Base-by-base conservation (phyloP, 1,140 invertebrate genomes). In the Zaprionus davidi region DNA sequence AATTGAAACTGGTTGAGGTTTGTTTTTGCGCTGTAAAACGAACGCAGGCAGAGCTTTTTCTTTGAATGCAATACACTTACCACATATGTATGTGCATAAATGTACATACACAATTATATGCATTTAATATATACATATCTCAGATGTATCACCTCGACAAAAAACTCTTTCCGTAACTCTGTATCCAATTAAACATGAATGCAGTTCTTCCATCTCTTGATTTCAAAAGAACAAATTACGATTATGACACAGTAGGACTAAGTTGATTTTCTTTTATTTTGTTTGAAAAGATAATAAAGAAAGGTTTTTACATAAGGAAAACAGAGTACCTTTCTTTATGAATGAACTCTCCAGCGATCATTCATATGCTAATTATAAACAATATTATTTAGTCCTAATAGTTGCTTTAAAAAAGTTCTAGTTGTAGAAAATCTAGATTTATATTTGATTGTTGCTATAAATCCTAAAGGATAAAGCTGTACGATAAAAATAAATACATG, bases 1-100 rank as follows among this genome's bases (percentile, higher is more conserved):
- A 88, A 88, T 83, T 82, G 77, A 87, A 87, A 87, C 84, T 88
- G 84, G 84, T 88, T 88, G 81, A 84, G 81, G 51, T 85, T 72
- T 72, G 62, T 71, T 65, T 71, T 49, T 62, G 60, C 74, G 71
- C 26, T 77, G 44, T 34, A 64, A 56, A 64, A 46, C 49, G 22
- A 31, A 31, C 41, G 20, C 53, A 17, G 28, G 20, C 53, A 17
- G 28, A 69, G 58, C 58, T 60, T 74, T 70, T 53, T 62, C 38
- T 53, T 77, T 65, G 53, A 71, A 65, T 76, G 68, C 51, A 69
- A 26, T 38, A 34, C 51, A 5, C 28, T 49, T 63, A 57, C 70
- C 53, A 62, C 17, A 41, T 46, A 46, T 57, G 51, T 64, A 22
- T 22, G n/a, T 38, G 26, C 22, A 62, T 12, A n/a, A n/a, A 56